A percentile compares a stretch with the other conserved stretches of the same genome.
Conservation (phyloP, 2,113 vertebrate genomes). For the Loxodonta africana region DNA sequence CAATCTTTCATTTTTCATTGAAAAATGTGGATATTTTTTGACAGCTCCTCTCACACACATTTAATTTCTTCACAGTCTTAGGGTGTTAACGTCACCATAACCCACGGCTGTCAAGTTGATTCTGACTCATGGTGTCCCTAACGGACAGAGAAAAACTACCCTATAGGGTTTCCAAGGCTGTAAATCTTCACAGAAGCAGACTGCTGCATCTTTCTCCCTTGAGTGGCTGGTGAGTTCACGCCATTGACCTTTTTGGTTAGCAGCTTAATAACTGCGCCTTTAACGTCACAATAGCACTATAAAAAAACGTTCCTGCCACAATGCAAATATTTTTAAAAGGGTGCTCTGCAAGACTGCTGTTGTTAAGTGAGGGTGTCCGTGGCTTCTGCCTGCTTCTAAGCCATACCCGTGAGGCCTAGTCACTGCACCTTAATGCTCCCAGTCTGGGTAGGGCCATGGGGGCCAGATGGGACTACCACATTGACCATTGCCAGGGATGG, state of each 20-base stretch:
- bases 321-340: neutral
- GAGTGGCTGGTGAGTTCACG: too few species aligned
- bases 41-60: neutral
- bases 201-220: too few species aligned
- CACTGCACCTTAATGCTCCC: neutral
- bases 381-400: neutral
- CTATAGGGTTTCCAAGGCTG: too few species aligned
- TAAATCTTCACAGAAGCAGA: too few species aligned
- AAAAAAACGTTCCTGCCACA: neutral
- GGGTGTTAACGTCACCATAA: neutral
- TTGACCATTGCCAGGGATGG: too few species aligned
- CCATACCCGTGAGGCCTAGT: neutral
- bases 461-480: neutral
- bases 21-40: neutral
- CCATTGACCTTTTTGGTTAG: too few species aligned
- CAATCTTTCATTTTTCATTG: neutral
- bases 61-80: too few species aligned
- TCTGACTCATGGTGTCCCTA: too few species aligned
- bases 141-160: too few species aligned
- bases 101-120: too few species aligned
- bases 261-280: too few species aligned
- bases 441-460: neutral
- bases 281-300: neutral
- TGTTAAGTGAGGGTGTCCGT: rapidly evolving
- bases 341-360: neutral